These are phyloP conservation scores for Ridgeia piscesae DNA, from an alignment of 1,140 invertebrate species.

Conservation along the genomic window DNA sequence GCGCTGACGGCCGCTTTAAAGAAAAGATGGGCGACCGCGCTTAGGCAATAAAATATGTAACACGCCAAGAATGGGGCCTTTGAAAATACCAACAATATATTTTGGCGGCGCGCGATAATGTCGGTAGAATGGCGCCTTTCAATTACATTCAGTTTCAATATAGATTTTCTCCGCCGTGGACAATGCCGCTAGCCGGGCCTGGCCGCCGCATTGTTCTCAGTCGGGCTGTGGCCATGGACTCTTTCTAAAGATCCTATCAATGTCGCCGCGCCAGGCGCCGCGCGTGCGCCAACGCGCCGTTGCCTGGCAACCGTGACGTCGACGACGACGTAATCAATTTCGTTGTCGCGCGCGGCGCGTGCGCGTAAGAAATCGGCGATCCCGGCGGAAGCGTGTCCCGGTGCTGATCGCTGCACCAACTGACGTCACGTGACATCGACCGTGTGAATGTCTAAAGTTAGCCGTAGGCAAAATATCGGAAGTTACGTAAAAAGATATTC, in stretches of 20 bases:
- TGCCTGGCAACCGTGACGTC: background rate
- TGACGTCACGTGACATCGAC: no score
- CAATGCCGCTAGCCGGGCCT: background rate
- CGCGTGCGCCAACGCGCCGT: background rate
- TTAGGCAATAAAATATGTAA: slow-evolving; percentile 6
- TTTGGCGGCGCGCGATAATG: background rate
- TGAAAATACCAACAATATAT: slow-evolving; percentile 6
- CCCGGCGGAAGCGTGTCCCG: background rate
- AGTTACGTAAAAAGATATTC: no score
- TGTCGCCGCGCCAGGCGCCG: background rate
- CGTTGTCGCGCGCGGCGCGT: background rate
- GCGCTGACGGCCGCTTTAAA: background rate
- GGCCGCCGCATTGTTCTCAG: background rate
- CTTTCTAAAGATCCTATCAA: background rate
- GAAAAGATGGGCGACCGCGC: background rate
- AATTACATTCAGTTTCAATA: slow-evolving; percentile 1
- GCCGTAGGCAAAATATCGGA: no score
- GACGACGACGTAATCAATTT: background rate
- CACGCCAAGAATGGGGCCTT: slow-evolving; percentile 3
- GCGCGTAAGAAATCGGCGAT: background rate
- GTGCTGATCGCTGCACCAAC: no score
- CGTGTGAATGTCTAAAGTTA: no score
- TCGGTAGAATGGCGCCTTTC: background rate
- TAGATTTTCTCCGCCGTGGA: background rate
- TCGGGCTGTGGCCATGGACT: background rate